Base-by-base conservation (phyloP, 2,888 invertebrate genomes). In the Sarcophaga subvicina region DNA sequence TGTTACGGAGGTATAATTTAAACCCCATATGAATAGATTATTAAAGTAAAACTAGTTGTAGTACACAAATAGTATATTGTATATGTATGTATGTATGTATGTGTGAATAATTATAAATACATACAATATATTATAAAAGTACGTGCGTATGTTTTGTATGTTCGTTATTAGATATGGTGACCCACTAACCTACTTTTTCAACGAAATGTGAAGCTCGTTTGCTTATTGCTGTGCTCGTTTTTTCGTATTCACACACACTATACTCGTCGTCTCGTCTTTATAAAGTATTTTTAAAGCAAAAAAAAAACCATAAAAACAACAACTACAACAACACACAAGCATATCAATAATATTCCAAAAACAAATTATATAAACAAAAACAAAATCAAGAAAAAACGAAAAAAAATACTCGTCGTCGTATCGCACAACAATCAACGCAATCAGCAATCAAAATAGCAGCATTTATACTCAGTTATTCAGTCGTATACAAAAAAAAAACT, bases 131-230 rank as follows among this genome's bases (percentile, higher is more conserved):
- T 37, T 37, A 37, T 37, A 37, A 37, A 37, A 37, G 3, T 37
- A 10, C 37, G 37, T 37, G 37, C 71, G 67, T 70, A 49, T 81
- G 86, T 37, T 78, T 70, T 81, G 73, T 85, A 75, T 80, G 89
- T 76, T 84, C 85, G 89, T 90, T 91, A 90, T 91, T 92, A 91
- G 92, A 92, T 92, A 91, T 90, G 91, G 90, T 91, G 93, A 95
- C 97, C 97, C 95, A 97, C 96, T 97, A 96, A 97, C 97, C 97
- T 95, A 97, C 95, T 96, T 97, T 95, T 95, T 79, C 80, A 80
- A 87, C 94, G 94, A 90, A 91, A 90, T 90, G 91, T 92, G 93
- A 91, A 92, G 91, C 92, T 91, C 63, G 17, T 37, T 84, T 60
- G 84, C 80, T 85, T 79, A 73, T 72, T 83, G 78, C 64, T 81